Percentiles rank a stretch among this genome's conserved stretches.
Conservation (phyloP, 2,888 invertebrate species). For the Heliconius erato region DNA sequence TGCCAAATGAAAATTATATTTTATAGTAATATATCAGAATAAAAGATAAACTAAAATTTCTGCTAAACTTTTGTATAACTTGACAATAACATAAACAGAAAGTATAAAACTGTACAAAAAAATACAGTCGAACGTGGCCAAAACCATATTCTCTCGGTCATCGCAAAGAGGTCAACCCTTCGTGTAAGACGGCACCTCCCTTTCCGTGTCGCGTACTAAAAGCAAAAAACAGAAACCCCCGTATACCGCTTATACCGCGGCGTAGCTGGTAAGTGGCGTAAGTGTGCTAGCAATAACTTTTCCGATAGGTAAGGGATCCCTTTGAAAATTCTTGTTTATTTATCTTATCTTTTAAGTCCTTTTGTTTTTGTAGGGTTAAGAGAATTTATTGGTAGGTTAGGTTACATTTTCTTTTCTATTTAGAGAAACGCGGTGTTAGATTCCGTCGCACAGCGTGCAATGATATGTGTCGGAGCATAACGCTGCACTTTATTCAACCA, state of each 20-base stretch:
- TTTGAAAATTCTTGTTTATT: slow-evolving; percentile 9
- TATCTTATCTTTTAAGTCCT: neutral
- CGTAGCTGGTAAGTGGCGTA: slow-evolving; percentile 22
- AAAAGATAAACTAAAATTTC: too few species aligned
- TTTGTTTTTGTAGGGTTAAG: neutral
- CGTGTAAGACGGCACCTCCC: slow-evolving; percentile 80
- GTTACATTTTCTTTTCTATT: too few species aligned
- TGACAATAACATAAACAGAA: too few species aligned
- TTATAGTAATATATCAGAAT: too few species aligned
- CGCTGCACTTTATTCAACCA: neutral
- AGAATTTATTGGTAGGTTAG: too few species aligned
- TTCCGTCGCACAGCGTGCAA: neutral
- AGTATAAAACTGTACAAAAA: neutral
- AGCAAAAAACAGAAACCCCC: slow-evolving; percentile 72
- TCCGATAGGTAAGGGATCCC: slow-evolving; percentile 50
- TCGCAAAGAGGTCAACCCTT: slow-evolving; percentile 75
- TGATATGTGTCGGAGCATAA: neutral
- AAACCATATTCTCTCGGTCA: slow-evolving; percentile 46
- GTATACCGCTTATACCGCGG: slow-evolving; percentile 27
- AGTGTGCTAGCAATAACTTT: slow-evolving; percentile 47
- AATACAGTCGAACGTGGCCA: slow-evolving; percentile 23
- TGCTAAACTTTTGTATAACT: too few species aligned
- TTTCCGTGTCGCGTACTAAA: slow-evolving; percentile 80
- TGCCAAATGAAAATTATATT: too few species aligned
- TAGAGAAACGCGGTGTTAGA: neutral